These are phyloP conservation scores for Reinhardtius hippoglossoides DNA, from an alignment of 2,113 vertebrate genomes.

Conservation along the genomic window DNA sequence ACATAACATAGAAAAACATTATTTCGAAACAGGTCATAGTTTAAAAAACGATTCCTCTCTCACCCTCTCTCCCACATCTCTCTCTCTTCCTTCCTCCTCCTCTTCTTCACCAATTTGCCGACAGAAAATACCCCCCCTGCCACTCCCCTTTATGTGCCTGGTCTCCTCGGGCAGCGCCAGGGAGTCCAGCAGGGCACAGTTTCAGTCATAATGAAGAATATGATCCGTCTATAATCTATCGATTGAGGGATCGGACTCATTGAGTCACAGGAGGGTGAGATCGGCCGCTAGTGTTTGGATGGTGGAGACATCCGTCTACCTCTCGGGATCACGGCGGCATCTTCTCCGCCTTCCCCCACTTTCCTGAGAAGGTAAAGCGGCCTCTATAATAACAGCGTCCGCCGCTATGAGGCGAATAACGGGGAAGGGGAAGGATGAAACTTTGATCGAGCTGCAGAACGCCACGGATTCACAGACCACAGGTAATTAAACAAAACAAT, in stretches of 20 bases:
- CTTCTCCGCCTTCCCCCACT: conserved; percentile 1
- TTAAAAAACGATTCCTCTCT: not conserved
- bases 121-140: conserved; percentile 28
- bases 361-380: conserved; percentile 38
- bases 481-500: conserved; percentile 61
- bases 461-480: conserved; percentile 60
- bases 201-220: not conserved
- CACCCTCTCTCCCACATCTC: not conserved
- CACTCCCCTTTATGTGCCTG: conserved; percentile 71
- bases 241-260: conserved; percentile 4
- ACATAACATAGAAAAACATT: not conserved
- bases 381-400: conserved; percentile 6
- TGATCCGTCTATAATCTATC: not conserved
- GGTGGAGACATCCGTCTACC: not conserved
- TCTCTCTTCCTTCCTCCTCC: not conserved
- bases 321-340: conserved; percentile 23
- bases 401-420: conserved; percentile 80
- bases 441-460: conserved; percentile 81
- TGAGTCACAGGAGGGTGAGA: conserved; percentile 9
- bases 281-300: not conserved
- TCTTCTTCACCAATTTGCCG: conserved; percentile 42
- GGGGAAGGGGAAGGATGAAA: conserved; percentile 80
- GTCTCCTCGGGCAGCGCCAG: conserved; percentile 3
- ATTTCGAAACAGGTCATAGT: not conserved
- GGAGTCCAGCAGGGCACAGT: conserved; percentile 29